Evolutionary conservation across 1,140 invertebrate species (phyloP), one percentile per base, ranked within the genome.

Genomic region (Doryteuthis pealeii): DNA sequence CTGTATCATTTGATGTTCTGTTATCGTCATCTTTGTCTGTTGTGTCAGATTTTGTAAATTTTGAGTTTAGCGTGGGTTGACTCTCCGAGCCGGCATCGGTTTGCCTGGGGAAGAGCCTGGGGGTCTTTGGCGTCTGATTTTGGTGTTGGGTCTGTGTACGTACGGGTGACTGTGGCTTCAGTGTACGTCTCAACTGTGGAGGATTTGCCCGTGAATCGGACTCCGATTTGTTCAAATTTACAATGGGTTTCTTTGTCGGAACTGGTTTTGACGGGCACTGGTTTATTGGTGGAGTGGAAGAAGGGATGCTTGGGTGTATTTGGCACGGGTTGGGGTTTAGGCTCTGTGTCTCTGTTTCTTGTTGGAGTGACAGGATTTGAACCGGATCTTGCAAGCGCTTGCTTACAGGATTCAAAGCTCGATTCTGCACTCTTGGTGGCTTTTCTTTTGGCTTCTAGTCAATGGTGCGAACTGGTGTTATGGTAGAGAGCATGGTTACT

Each of bases 401-500:
- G 26, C 22, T 2, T 40, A 5, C 35, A 3, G 35, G 10, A 40
- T 40, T 40, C 5, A 62, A 2, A n/a, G 54, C 10, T 62, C 18
- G 10, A 6, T 22, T 6, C 18, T 62, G 54, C 6, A 5, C 22
- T 62, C 54, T 22, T 12, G 54, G 54, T 5, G 54, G 54, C 1
- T 62, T 62, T 62, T 62, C 54, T 62, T 62, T n/a, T 22, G 18
- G 18, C 1, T 62, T 18, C 26, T 12, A 6, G 26, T 22, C 26
- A 18, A 22, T 22, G 18, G 18, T 6, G 54, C 18, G 18, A 15
- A n/a, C 22, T 62, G 10, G 26, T 62, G 54, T 62, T 62, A 62
- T 62, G 54, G 18, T 62, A 62, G 26, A 62, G 22, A 62, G 54
- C 54, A 62, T 62, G 54, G 26, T 62, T 62, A 22, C 54, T 62